phyloP scores from a whole-genome alignment of 2,113 vertebrate species.

The Hippocampus comes region DNA sequence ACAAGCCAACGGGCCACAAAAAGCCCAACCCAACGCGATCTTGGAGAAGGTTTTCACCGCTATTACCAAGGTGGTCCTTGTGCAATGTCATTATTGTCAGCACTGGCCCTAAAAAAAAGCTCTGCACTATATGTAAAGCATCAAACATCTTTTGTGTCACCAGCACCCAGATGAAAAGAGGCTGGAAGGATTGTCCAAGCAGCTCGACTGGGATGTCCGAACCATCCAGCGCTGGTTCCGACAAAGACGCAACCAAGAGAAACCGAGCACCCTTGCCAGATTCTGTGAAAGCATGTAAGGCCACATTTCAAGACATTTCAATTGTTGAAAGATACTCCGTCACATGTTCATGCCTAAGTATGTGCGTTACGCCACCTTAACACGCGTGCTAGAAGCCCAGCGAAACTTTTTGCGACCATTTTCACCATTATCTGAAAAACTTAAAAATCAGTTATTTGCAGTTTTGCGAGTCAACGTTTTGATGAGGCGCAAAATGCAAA shows the following conservation, averaged over 20 bases:
- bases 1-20: slow-evolving; percentile 90
- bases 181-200: slow-evolving; percentile 94
- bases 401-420: no score
- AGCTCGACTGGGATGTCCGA: slow-evolving; percentile 96
- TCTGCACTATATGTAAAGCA: neutral
- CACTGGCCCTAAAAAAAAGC: neutral
- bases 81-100: neutral
- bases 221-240: slow-evolving; percentile 98
- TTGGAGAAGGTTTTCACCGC: slow-evolving; percentile 98
- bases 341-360: neutral
- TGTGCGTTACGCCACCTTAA: no score
- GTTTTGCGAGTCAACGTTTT: no score
- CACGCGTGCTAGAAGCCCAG: no score
- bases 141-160: slow-evolving; percentile 5
- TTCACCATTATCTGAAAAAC: no score
- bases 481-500: no score
- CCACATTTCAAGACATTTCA: neutral
- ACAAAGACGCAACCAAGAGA: slow-evolving; percentile 96
- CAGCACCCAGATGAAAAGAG: slow-evolving; percentile 97
- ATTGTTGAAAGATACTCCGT: neutral
- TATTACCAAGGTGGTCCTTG: slow-evolving; percentile 86
- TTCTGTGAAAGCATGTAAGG: slow-evolving; percentile 94
- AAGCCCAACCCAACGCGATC: slow-evolving; percentile 93
- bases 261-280: slow-evolving; percentile 88
- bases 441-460: no score